Conservation (phyloP, 35 echinoderm and acorn worm genomes). For the Stichopus chloronotus region DNA sequence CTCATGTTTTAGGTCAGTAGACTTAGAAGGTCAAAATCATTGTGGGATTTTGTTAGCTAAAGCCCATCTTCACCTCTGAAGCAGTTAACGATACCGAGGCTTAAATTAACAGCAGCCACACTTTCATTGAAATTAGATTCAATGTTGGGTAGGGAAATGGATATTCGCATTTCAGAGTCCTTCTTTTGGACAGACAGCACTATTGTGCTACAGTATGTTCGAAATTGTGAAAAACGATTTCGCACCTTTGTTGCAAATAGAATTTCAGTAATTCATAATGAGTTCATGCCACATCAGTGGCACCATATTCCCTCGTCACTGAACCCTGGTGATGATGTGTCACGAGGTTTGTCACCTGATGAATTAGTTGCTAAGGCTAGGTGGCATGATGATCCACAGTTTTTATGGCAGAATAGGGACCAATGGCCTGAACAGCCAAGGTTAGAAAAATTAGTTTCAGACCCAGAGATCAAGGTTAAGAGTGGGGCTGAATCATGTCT, state of each 20-base stretch:
- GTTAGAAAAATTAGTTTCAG: slow-evolving; percentile 6
- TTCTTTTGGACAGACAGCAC: slow-evolving; percentile 65
- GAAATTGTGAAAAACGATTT: slow-evolving; percentile 62
- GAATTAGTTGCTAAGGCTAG: slow-evolving; percentile 11
- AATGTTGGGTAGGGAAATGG: slow-evolving; percentile 39
- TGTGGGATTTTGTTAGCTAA: slow-evolving; percentile 29
- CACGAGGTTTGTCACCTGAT: slow-evolving; percentile 29
- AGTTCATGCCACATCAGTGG: slow-evolving; percentile 58
- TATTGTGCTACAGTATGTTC: slow-evolving; percentile 68
- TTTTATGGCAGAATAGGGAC: background rate
- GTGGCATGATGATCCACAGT: slow-evolving; percentile 23
- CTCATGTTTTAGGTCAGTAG: slow-evolving; percentile 39
- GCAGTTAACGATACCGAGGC: slow-evolving; percentile 25
- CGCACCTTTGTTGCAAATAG: slow-evolving; percentile 77
- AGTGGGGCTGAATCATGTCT: background rate
- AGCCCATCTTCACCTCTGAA: slow-evolving; percentile 41
- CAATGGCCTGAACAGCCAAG: slow-evolving; percentile 15
- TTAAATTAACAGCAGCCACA: slow-evolving; percentile 44
- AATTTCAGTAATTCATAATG: slow-evolving; percentile 57
- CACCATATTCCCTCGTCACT: background rate
- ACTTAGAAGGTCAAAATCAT: background rate
- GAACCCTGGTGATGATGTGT: slow-evolving; percentile 70
- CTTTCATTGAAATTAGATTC: slow-evolving; percentile 54
- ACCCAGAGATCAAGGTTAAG: slow-evolving; percentile 30
- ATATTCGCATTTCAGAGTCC: background rate